Percentiles rank a stretch among this genome's conserved stretches.
Conservation (phyloP, 2,797 vertebrate genomes). For the Babyrousa celebensis region DNA sequence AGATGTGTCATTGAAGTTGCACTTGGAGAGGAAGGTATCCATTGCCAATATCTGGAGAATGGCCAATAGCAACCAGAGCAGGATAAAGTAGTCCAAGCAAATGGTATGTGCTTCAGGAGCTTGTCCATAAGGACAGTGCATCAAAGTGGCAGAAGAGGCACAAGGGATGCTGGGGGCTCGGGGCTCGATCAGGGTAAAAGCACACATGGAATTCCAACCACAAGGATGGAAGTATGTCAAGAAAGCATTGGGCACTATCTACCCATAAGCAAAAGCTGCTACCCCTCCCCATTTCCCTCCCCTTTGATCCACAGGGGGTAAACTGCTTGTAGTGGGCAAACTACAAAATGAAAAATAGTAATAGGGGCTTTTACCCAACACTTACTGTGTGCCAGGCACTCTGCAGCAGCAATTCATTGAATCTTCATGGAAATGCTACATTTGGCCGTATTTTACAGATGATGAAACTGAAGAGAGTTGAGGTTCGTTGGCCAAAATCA, state of each 20-base stretch:
- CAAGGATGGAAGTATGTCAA: neutral
- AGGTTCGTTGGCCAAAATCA: constrained; percentile 11
- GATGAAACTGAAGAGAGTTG: neutral
- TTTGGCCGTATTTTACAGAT: neutral
- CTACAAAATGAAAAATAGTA: neutral
- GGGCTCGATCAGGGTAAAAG: neutral
- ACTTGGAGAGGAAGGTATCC: no score
- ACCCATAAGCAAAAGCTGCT: neutral
- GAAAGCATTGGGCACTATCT: neutral
- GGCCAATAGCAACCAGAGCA: neutral
- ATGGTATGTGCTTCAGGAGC: neutral
- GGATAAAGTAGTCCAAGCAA: neutral
- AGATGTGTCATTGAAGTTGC: neutral
- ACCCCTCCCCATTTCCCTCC: neutral
- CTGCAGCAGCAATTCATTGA: neutral
- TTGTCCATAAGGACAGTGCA: neutral
- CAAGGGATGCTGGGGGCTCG: neutral
- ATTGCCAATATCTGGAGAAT: neutral
- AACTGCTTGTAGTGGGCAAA: neutral
- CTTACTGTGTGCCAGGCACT: neutral
- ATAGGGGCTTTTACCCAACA: neutral
- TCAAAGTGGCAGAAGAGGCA: neutral
- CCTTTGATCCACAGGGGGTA: neutral
- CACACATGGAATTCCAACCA: neutral
- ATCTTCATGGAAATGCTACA: neutral